Percentiles rank a stretch among this genome's conserved stretches.
phyloP scores from a whole-genome alignment of 1,140 invertebrate genomes.

The Papilio helenus region DNA sequence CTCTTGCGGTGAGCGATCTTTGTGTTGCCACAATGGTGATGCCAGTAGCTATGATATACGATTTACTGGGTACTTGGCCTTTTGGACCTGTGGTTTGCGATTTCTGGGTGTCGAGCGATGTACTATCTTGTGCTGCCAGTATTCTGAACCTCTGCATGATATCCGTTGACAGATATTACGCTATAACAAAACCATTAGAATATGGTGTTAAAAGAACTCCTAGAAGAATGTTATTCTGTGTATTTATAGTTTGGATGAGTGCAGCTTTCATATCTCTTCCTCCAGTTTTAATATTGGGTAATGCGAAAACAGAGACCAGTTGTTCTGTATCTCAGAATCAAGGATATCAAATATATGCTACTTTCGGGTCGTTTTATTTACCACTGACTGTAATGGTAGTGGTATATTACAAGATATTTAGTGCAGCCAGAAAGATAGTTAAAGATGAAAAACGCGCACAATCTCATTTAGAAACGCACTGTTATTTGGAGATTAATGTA shows the following conservation, averaged over 20 bases:
- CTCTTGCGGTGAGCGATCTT: constrained; percentile 93
- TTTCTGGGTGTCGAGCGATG: constrained; percentile 93
- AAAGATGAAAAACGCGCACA: constrained; percentile 93
- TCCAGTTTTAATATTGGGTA: constrained; percentile 93
- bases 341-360: constrained; percentile 95
- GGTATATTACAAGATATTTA: constrained; percentile 96
- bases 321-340: constrained; percentile 94
- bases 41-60: constrained; percentile 93
- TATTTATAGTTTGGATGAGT: constrained; percentile 94
- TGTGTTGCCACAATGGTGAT: constrained; percentile 93
- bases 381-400: constrained; percentile 95
- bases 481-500: constrained; percentile 87
- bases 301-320: constrained; percentile 90
- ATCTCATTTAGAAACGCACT: constrained; percentile 90
- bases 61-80: constrained; percentile 92
- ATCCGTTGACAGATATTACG: constrained; percentile 94
- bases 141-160: constrained; percentile 97
- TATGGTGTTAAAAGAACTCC: constrained; percentile 95
- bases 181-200: constrained; percentile 95
- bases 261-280: constrained; percentile 95
- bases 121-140: constrained; percentile 92
- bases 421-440: constrained; percentile 92
- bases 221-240: constrained; percentile 91
- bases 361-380: constrained; percentile 94
- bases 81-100: constrained; percentile 93